Evolutionary conservation across 2,888 invertebrate species (phyloP).

Genomic region (Sicus ferrugineus): DNA sequence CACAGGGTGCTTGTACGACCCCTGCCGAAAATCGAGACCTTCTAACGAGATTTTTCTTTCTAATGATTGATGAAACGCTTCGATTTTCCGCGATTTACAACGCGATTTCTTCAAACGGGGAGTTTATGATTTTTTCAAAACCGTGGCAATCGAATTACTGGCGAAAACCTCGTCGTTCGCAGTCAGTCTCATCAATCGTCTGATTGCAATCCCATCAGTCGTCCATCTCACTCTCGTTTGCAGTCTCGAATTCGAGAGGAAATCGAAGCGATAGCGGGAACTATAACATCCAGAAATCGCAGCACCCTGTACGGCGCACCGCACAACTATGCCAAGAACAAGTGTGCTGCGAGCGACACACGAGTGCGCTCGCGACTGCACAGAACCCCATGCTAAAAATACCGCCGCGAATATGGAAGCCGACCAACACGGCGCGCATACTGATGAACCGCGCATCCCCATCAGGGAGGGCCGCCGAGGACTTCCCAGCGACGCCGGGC

Average conservation of each 20-base stretch:
- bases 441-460: constrained; percentile 29
- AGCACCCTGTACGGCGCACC: constrained; percentile 19
- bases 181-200: no score
- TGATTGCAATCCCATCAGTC: no score
- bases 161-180: no score
- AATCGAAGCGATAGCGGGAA: no score
- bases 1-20: neutral
- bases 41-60: no score
- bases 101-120: no score
- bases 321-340: constrained; percentile 36
- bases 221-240: no score
- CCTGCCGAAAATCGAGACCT: neutral
- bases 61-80: no score
- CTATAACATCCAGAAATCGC: neutral
- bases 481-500: neutral
- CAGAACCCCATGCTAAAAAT: constrained; percentile 22
- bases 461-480: neutral
- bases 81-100: no score
- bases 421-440: constrained; percentile 31
- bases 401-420: constrained; percentile 19
- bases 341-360: constrained; percentile 12
- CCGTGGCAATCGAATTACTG: no score
- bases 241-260: no score
- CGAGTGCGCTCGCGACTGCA: neutral
- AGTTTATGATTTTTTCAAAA: no score